These are phyloP conservation scores for Anolis carolinensis DNA, from an alignment of 2,113 vertebrate species.

Conservation along the genomic window DNA sequence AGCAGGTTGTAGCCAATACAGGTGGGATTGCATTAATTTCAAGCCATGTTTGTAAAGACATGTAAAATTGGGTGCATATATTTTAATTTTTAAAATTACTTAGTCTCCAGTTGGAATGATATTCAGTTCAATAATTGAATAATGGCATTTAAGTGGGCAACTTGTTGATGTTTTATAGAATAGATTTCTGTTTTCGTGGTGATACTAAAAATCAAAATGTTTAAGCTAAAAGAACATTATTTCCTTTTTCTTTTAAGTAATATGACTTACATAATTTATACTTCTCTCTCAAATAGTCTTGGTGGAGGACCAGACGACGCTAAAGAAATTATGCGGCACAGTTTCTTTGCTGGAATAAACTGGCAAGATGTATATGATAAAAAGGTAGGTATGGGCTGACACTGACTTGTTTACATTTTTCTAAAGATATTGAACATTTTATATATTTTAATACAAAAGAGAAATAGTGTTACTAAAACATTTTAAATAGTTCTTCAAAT, in stretches of 20 bases:
- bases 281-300: conserved; percentile 78
- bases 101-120: neutral
- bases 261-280: conserved; percentile 16
- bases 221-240: neutral
- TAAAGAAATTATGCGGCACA: conserved; percentile 97
- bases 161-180: neutral
- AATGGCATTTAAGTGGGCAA: neutral
- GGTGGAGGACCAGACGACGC: conserved; percentile 96
- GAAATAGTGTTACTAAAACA: neutral
- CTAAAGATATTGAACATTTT: neutral
- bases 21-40: neutral
- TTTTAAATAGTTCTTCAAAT: neutral
- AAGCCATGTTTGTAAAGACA: neutral
- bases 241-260: neutral
- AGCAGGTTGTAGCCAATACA: neutral
- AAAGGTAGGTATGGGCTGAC: conserved; percentile 81
- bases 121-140: neutral
- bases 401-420: conserved; percentile 22
- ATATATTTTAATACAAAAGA: neutral
- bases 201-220: neutral
- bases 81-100: neutral
- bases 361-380: conserved; percentile 99
- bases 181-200: neutral
- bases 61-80: neutral
- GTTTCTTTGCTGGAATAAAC: conserved; percentile 93